phyloP scores from a whole-genome alignment of 2,888 invertebrate genomes.

The Keiferia lycopersicella region DNA sequence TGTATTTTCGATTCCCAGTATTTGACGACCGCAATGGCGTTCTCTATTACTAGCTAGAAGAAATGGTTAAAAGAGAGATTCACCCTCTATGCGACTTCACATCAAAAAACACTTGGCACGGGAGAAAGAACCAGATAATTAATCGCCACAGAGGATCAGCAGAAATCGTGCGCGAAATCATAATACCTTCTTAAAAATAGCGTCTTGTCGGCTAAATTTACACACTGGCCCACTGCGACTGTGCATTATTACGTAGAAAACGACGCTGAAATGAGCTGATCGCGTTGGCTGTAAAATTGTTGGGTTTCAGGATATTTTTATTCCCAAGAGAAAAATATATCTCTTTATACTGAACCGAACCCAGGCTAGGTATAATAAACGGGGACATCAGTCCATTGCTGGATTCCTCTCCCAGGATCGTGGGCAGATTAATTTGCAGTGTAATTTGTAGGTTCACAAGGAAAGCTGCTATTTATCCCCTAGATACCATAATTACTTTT shows the following conservation, averaged over 20 bases:
- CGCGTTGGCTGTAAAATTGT: conserved; percentile 5
- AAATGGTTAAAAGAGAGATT: too few species aligned
- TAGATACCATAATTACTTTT: too few species aligned
- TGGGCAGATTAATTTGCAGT: too few species aligned
- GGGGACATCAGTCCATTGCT: too few species aligned
- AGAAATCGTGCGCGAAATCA: conserved; percentile 40
- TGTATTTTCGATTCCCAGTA: too few species aligned
- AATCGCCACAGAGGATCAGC: conserved; percentile 27
- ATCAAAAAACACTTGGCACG: conserved; percentile 9
- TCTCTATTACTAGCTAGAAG: too few species aligned
- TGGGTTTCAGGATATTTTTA: not conserved
- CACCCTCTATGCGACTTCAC: not conserved
- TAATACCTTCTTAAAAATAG: conserved; percentile 31
- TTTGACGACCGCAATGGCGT: too few species aligned
- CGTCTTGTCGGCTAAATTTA: conserved; percentile 31
- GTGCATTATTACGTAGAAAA: not conserved
- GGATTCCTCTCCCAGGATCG: too few species aligned
- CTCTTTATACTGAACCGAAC: not conserved
- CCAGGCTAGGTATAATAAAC: too few species aligned
- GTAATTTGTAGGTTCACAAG: too few species aligned
- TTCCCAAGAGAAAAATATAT: conserved; percentile 1
- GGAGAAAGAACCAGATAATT: conserved; percentile 8
- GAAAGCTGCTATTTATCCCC: too few species aligned
- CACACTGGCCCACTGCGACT: conserved; percentile 15
- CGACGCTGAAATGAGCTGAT: conserved; percentile 11